Conservation (phyloP, 2,797 vertebrate genomes). For the Aulostomus chinensis region DNA sequence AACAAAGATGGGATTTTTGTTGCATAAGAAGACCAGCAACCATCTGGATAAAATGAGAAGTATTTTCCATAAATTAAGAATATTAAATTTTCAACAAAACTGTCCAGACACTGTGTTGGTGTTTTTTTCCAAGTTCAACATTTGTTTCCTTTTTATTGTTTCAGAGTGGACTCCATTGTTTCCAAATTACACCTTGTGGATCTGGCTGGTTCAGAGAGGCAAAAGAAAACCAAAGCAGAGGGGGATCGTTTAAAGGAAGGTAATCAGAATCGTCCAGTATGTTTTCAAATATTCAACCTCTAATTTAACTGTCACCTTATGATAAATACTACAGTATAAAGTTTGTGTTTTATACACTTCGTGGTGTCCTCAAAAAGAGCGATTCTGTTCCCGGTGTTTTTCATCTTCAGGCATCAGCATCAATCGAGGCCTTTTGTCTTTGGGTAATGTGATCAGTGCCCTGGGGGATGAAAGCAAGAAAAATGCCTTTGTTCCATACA, state of each 20-base stretch:
- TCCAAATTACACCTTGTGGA: constrained; percentile 96
- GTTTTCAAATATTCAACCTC: not conserved
- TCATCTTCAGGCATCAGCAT: constrained; percentile 15
- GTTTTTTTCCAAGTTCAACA: no score
- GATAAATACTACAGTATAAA: not conserved
- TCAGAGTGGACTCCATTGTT: constrained; percentile 83
- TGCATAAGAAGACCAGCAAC: no score
- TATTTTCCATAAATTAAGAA: no score
- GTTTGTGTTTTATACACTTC: not conserved
- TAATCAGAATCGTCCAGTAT: constrained; percentile 45
- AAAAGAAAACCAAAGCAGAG: constrained; percentile 97
- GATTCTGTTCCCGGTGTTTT: constrained; percentile 20
- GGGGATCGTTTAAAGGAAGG: constrained; percentile 95
- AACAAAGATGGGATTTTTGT: no score
- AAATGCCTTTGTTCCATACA: constrained; percentile 87
- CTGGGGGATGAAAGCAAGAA: constrained; percentile 90
- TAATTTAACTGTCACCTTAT: not conserved
- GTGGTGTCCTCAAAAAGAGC: not conserved
- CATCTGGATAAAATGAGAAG: no score
- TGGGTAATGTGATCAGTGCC: constrained; percentile 91
- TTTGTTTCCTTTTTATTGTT: constrained; percentile 19
- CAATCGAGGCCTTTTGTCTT: constrained; percentile 86
- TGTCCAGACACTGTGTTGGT: not conserved
- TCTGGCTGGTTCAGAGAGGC: constrained; percentile 95
- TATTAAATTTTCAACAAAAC: no score